Percentiles rank a stretch among this genome's conserved stretches.
These are phyloP conservation scores for Cabera pusaria DNA, from an alignment of 2,888 invertebrate species.

Conservation along the genomic window DNA sequence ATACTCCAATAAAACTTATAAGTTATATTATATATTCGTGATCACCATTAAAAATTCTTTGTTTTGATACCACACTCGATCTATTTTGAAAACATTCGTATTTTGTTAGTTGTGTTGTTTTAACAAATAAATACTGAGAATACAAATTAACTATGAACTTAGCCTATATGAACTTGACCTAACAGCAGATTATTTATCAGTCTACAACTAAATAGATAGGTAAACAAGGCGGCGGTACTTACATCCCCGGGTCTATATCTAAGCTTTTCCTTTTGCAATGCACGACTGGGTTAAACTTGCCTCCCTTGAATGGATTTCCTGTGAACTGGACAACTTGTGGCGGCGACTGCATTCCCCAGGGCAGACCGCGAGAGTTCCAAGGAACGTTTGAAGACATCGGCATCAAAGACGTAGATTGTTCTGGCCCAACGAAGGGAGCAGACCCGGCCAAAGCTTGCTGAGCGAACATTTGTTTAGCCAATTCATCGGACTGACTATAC, in stretches of 20 bases:
- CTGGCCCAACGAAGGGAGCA: conserved; percentile 43
- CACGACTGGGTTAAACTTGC: conserved; percentile 43
- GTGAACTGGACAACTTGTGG: conserved; percentile 76
- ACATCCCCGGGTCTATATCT: conserved; percentile 75
- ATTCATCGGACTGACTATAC: conserved; percentile 64
- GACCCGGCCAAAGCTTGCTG: conserved; percentile 62
- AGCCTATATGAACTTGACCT: no score
- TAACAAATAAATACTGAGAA: no score
- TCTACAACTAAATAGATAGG: no score
- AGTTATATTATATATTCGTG: no score
- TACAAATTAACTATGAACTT: no score
- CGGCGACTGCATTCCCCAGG: conserved; percentile 77
- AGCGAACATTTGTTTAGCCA: conserved; percentile 67
- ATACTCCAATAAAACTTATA: no score
- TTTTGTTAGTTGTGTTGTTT: no score
- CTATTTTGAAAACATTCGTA: no score
- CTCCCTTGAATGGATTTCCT: conserved; percentile 50
- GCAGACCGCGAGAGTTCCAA: conserved; percentile 79
- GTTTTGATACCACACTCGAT: no score
- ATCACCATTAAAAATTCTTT: no score
- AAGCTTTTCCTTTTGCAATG: conserved; percentile 75
- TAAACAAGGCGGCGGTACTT: conserved; percentile 61
- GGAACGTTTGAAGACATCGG: conserved; percentile 69
- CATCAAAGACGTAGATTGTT: conserved; percentile 58
- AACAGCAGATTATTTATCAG: no score